Evolutionary conservation across 2,888 invertebrate species (phyloP), one percentile per base, ranked within the genome.

Genomic region (Rugalucina vietnamica): DNA sequence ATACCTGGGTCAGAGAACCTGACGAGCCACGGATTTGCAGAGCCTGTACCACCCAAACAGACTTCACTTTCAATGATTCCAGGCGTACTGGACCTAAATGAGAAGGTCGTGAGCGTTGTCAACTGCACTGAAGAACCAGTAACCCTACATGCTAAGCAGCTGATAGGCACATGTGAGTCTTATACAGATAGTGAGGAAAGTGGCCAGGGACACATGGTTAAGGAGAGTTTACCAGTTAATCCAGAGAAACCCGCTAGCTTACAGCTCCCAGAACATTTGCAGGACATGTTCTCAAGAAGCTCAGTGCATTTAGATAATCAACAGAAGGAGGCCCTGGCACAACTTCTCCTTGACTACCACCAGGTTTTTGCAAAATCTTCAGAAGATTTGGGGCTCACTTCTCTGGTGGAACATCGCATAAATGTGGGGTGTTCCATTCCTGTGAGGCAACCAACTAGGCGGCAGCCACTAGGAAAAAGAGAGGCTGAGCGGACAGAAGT

Each of bases 401-500:
- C 73, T 69, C 36, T 50, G 14, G 72, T 80, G 8, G 5, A 65
- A 57, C 85, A 85, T 37, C 27, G 57, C 12, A 86, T 86, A 8
- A 73, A 77, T 39, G 81, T 78, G 12, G 85, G 74, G 14, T 32
- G 49, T 77, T 69, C 76, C 12, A 18, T 29, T 5, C 86, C 86
- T 43, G 81, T 85, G 14, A 65, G 76, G 69, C 85, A 86, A 27
- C 54, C 43, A 65, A 54, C 73, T 0, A 50, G 79, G 34, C 74
- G 74, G 27, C 50, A 86, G 12, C 85, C 85, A 2, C 21, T 76
- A 18, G 76, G 77, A 10, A 76, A 75, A 37, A 29, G 69, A n/a
- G 49, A 86, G 39, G 65, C 43, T 32, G 74, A 72, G 54, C 54
- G 77, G n/a, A 39, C 73, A 14, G 75, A 87, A 72, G 57, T 87